Conservation (phyloP, 2,888 invertebrate species). For the Drosophila colorata region DNA sequence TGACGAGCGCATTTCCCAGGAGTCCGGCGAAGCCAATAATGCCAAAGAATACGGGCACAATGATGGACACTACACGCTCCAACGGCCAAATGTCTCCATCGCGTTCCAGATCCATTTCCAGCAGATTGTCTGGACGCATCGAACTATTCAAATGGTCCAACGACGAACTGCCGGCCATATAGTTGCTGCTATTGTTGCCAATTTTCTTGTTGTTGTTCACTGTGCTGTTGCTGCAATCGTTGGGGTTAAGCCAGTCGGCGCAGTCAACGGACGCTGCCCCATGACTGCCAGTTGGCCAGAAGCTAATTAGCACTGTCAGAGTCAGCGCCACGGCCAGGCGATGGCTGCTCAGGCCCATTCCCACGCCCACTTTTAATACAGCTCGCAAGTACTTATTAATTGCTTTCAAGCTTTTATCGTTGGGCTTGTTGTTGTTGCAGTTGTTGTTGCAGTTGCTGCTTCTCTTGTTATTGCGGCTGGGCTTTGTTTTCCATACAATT, state of each 20-base stretch:
- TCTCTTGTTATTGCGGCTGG: constrained; percentile 14
- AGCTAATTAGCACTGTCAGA: constrained; percentile 57
- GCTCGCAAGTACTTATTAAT: constrained; percentile 36
- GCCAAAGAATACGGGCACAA: constrained; percentile 93
- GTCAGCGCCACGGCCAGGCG: constrained; percentile 41
- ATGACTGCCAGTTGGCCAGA: constrained; percentile 31
- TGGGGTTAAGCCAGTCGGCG: constrained; percentile 62
- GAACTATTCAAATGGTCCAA: constrained; percentile 49
- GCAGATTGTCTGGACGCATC: constrained; percentile 71
- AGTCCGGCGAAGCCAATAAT: constrained; percentile 94
- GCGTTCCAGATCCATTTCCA: constrained; percentile 83
- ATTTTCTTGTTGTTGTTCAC: constrained; percentile 30
- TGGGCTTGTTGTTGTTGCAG: neutral
- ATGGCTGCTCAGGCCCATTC: constrained; percentile 24
- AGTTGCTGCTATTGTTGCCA: constrained; percentile 32
- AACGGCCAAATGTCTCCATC: constrained; percentile 86
- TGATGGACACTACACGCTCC: constrained; percentile 89
- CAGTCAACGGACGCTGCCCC: constrained; percentile 44
- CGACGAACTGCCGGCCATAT: constrained; percentile 17
- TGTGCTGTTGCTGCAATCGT: constrained; percentile 56
- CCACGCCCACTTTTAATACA: constrained; percentile 43
- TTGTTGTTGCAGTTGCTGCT: neutral
- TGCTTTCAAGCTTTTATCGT: constrained; percentile 16
- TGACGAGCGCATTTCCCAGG: constrained; percentile 94
- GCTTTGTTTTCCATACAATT: constrained; percentile 8